A percentile compares a stretch with the other conserved stretches of the same genome.
phyloP scores from a whole-genome alignment of 1,140 invertebrate species.

The Hyles vespertilio region DNA sequence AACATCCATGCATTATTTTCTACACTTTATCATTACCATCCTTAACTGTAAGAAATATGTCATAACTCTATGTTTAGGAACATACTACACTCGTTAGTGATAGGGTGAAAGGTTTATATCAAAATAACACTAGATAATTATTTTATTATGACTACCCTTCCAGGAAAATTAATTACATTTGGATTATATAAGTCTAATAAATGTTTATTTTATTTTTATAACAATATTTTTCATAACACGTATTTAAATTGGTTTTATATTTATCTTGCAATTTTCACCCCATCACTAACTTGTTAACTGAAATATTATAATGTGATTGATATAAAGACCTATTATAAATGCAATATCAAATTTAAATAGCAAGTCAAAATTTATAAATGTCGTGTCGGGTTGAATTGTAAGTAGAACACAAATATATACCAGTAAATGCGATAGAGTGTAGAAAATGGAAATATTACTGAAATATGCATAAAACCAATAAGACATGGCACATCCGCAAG shows the following conservation, averaged over 20 bases:
- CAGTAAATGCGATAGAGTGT: conserved; percentile 64
- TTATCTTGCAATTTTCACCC: conserved; percentile 25
- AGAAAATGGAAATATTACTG: conserved; percentile 62
- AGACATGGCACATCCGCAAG: conserved; percentile 32
- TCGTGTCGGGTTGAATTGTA: too few species aligned
- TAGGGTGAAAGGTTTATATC: not conserved
- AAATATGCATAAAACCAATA: conserved; percentile 55
- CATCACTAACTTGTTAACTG: conserved; percentile 39
- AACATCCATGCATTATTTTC: conserved; percentile 68
- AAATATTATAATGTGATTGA: conserved; percentile 35
- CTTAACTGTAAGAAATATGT: conserved; percentile 57
- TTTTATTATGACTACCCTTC: too few species aligned
- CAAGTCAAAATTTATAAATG: too few species aligned
- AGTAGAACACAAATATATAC: not conserved
- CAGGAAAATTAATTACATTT: too few species aligned
- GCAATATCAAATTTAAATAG: conserved; percentile 13
- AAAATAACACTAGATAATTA: not conserved
- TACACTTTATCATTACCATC: conserved; percentile 66
- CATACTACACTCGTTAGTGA: conserved; percentile 33
- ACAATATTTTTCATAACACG: too few species aligned
- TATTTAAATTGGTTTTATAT: too few species aligned
- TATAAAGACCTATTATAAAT: conserved; percentile 26
- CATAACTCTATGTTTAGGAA: conserved; percentile 64
- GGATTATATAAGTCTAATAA: too few species aligned
- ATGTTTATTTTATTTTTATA: too few species aligned